phyloP scores from a whole-genome alignment of 2,113 vertebrate species.

The Rhinolophus ferrumequinum region DNA sequence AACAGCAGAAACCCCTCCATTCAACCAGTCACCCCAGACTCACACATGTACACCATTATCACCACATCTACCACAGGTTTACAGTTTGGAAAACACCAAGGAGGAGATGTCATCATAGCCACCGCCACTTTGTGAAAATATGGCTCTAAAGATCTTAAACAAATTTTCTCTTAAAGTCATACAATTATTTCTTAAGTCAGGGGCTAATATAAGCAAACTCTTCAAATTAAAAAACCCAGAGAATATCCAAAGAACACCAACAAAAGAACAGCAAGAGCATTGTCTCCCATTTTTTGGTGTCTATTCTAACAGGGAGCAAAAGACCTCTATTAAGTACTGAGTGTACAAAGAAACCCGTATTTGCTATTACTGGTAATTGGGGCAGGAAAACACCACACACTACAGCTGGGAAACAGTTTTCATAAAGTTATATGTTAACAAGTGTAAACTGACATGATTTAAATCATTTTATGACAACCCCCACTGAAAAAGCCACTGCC shows the following conservation, averaged over 20 bases:
- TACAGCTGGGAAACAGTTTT: background rate
- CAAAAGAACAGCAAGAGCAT: background rate
- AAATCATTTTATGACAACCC: slow-evolving; percentile 14
- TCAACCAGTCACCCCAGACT: too few relatives aligned
- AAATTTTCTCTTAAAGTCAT: background rate
- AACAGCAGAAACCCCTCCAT: slow-evolving; percentile 87
- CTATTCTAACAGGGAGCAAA: background rate
- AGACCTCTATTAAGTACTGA: background rate
- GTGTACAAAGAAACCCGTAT: background rate
- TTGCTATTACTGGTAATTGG: background rate
- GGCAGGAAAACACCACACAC: background rate
- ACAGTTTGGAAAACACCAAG: background rate
- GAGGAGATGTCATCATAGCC: background rate
- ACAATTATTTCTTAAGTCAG: slow-evolving; percentile 19
- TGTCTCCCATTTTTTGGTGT: background rate
- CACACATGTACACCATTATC: too few relatives aligned
- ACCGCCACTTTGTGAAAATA: background rate
- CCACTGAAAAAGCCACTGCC: background rate
- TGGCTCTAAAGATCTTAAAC: background rate
- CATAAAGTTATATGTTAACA: background rate
- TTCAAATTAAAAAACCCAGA: background rate
- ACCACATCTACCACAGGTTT: slow-evolving; percentile 60
- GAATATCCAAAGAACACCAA: background rate
- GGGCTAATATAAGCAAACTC: background rate
- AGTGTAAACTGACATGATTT: background rate